A percentile compares a stretch with the other conserved stretches of the same genome.
phyloP scores from a whole-genome alignment of 2,797 vertebrate genomes.

The Miichthys miiuy region DNA sequence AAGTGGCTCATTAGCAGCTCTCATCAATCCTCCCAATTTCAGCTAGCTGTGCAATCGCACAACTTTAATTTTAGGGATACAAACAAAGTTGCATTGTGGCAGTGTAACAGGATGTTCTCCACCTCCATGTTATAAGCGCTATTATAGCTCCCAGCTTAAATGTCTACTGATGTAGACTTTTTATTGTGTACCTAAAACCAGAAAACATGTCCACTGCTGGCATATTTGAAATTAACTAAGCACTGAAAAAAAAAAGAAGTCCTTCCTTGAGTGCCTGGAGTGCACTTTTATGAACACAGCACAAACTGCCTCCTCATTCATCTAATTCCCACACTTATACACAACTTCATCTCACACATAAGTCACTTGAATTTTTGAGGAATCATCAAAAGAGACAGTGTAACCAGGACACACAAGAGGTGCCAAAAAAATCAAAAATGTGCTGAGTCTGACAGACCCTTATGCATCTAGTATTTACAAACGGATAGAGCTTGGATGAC shows the following conservation, averaged over 20 bases:
- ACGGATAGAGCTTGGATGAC: slow-evolving; percentile 50
- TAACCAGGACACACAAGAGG: slow-evolving; percentile 42
- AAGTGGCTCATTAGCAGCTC: slow-evolving; percentile 68
- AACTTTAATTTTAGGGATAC: slow-evolving; percentile 16
- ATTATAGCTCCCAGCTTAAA: background rate
- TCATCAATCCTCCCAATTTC: slow-evolving; percentile 50
- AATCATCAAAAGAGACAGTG: slow-evolving; percentile 52
- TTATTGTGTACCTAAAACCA: background rate
- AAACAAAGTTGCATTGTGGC: slow-evolving; percentile 6
- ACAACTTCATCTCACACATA: slow-evolving; percentile 28
- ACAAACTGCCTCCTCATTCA: slow-evolving; percentile 32
- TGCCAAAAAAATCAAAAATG: slow-evolving; percentile 36
- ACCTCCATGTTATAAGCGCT: background rate
- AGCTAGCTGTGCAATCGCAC: slow-evolving; percentile 29
- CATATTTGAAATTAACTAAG: slow-evolving; percentile 16
- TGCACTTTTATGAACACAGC: slow-evolving; percentile 25
- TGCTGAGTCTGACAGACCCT: slow-evolving; percentile 60
- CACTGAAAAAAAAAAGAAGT: slow-evolving; percentile 1
- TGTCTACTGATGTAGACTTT: background rate
- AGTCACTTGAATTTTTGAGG: slow-evolving; percentile 41
- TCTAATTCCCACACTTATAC: slow-evolving; percentile 27
- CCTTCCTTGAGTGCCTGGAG: slow-evolving; percentile 3
- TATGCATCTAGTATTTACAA: slow-evolving; percentile 61
- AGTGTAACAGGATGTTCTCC: background rate
- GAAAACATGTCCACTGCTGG: background rate